Conservation (phyloP, 1,140 invertebrate genomes). For the Nebria ingens region DNA sequence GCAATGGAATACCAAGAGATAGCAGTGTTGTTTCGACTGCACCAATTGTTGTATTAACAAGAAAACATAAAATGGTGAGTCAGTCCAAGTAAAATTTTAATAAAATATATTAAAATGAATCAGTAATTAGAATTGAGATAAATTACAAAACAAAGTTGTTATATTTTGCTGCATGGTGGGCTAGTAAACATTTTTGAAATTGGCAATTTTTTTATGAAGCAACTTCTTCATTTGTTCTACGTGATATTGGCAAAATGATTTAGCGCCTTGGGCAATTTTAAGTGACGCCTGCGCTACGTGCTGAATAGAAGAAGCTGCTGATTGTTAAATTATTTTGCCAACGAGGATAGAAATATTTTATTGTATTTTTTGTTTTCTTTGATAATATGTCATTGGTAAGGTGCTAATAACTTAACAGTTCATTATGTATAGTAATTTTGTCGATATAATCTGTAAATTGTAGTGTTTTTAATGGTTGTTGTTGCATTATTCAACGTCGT, state of each 20-base stretch:
- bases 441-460: neutral
- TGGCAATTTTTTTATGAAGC: too few species aligned
- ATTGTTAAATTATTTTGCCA: too few species aligned
- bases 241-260: too few species aligned
- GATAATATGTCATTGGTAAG: neutral
- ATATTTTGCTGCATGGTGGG: neutral
- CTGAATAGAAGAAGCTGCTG: too few species aligned
- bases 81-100: conserved; percentile 3
- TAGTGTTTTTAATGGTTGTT: conserved; percentile 9
- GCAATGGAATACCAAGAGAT: conserved; percentile 49
- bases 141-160: neutral
- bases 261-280: too few species aligned
- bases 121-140: neutral
- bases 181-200: too few species aligned
- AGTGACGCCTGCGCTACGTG: too few species aligned
- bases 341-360: too few species aligned
- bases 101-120: neutral
- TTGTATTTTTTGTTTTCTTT: neutral
- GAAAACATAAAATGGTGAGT: conserved; percentile 1
- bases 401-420: neutral
- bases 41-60: conserved; percentile 43
- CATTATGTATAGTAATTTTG: neutral
- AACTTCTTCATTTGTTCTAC: too few species aligned
- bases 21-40: conserved; percentile 55
- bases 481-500: neutral